phyloP scores from a whole-genome alignment of 2,888 invertebrate species.

The Aleiodes alternator region DNA sequence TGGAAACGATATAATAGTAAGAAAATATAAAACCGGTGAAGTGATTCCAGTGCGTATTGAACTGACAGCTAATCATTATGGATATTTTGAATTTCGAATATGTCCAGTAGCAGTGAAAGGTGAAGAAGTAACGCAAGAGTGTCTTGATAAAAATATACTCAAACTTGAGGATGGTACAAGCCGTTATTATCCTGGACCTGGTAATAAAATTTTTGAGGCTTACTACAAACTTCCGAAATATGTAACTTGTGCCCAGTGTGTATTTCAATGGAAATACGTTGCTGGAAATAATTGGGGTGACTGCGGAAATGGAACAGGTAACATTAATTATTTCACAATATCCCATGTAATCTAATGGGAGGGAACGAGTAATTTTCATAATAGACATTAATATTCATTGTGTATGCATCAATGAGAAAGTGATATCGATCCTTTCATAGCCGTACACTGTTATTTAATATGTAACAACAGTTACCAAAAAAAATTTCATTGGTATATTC shows the following conservation, averaged over 20 bases:
- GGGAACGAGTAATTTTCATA: not conserved
- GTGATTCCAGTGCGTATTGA: slow-evolving; percentile 86
- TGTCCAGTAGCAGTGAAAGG: slow-evolving; percentile 82
- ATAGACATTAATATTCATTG: slow-evolving; percentile 1
- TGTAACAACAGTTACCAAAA: too few species aligned
- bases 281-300: slow-evolving; percentile 80
- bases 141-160: slow-evolving; percentile 85
- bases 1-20: slow-evolving; percentile 87
- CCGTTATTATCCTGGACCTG: slow-evolving; percentile 85
- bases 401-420: slow-evolving; percentile 17
- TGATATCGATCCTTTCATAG: not conserved
- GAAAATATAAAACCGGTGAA: slow-evolving; percentile 84
- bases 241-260: slow-evolving; percentile 87
- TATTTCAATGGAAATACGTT: slow-evolving; percentile 92
- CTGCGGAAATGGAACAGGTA: slow-evolving; percentile 73
- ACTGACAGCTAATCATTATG: slow-evolving; percentile 91
- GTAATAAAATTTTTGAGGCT: slow-evolving; percentile 88
- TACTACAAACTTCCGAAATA: slow-evolving; percentile 80
- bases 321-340: slow-evolving; percentile 17
- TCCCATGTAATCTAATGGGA: not conserved
- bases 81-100: slow-evolving; percentile 90
- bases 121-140: slow-evolving; percentile 83
- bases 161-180: slow-evolving; percentile 77
- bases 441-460: not conserved
- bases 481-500: too few species aligned